Evolutionary conservation across 2,888 invertebrate genomes (phyloP).

Genomic region (Drosophila formosana): DNA sequence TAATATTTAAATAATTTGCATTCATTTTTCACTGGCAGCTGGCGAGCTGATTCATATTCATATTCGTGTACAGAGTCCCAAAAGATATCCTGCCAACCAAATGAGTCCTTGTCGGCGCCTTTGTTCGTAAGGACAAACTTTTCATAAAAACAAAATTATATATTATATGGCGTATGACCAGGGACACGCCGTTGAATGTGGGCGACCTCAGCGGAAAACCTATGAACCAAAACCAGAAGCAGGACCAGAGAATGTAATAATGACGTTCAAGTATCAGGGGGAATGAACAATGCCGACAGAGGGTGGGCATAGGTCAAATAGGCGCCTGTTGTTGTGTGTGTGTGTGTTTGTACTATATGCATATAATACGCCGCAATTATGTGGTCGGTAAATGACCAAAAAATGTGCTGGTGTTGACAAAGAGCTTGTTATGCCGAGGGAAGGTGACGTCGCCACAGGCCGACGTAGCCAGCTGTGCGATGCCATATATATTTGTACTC

Average conservation of each 20-base stretch:
- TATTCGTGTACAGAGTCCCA: conserved; percentile 40
- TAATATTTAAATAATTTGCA: conserved; percentile 67
- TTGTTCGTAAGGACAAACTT: conserved; percentile 74
- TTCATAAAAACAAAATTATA: conserved; percentile 50
- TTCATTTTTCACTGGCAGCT: conserved; percentile 55
- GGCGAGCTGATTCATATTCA: conserved; percentile 55
- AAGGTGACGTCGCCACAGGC: neutral
- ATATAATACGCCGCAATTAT: conserved; percentile 82
- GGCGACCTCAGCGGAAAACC: conserved; percentile 72
- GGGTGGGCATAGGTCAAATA: conserved; percentile 12
- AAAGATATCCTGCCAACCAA: conserved; percentile 45
- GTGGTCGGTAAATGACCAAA: conserved; percentile 82
- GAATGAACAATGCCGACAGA: conserved; percentile 18
- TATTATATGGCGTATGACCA: conserved; percentile 43
- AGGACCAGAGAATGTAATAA: conserved; percentile 69
- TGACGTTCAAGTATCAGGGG: conserved; percentile 52
- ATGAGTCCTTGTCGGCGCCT: conserved; percentile 52
- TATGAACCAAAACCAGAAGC: conserved; percentile 69
- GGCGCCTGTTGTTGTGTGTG: conserved; percentile 13
- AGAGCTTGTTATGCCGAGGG: conserved; percentile 69
- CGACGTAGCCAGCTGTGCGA: conserved; percentile 9
- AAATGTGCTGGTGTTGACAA: conserved; percentile 82
- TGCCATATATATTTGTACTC: neutral
- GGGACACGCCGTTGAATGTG: conserved; percentile 46
- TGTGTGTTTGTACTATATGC: conserved; percentile 28